phyloP scores from a whole-genome alignment of 2,888 invertebrate genomes.

The Watsonalla binaria region DNA sequence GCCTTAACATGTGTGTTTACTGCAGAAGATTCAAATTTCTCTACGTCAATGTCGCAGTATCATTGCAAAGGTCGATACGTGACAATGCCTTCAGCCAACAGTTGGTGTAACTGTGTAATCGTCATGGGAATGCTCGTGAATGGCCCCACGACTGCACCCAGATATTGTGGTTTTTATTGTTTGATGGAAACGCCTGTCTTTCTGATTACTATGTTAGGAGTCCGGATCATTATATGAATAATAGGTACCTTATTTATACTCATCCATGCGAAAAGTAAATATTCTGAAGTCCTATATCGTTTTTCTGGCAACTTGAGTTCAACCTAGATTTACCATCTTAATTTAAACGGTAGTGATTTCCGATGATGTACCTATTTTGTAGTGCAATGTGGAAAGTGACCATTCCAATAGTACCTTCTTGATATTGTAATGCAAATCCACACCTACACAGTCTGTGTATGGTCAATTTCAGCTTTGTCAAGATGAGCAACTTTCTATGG shows the following conservation, averaged over 20 bases:
- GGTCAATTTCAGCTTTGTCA: constrained; percentile 66
- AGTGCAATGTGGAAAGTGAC: constrained; percentile 42
- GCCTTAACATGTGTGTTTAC: constrained; percentile 17
- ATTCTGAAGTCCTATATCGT: neutral
- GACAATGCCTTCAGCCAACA: constrained; percentile 37
- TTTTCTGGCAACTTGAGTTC: neutral
- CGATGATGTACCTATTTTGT: constrained; percentile 21
- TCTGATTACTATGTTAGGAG: constrained; percentile 1
- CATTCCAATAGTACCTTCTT: constrained; percentile 27
- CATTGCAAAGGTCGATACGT: constrained; percentile 31
- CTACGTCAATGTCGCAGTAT: constrained; percentile 12
- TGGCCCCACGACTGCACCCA: constrained; percentile 27
- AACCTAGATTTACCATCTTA: constrained; percentile 3
- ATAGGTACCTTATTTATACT: neutral
- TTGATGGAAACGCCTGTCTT: constrained; percentile 16
- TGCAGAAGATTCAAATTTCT: constrained; percentile 28
- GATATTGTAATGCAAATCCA: constrained; percentile 63
- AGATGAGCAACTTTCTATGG: constrained; percentile 65
- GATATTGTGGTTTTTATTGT: constrained; percentile 30
- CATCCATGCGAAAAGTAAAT: neutral
- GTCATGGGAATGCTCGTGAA: constrained; percentile 53
- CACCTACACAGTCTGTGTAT: constrained; percentile 40
- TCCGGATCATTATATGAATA: neutral
- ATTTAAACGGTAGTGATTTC: constrained; percentile 21
- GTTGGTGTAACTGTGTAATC: constrained; percentile 51